Conservation (phyloP, 2,797 vertebrate species). For the Rhincodon typus region DNA sequence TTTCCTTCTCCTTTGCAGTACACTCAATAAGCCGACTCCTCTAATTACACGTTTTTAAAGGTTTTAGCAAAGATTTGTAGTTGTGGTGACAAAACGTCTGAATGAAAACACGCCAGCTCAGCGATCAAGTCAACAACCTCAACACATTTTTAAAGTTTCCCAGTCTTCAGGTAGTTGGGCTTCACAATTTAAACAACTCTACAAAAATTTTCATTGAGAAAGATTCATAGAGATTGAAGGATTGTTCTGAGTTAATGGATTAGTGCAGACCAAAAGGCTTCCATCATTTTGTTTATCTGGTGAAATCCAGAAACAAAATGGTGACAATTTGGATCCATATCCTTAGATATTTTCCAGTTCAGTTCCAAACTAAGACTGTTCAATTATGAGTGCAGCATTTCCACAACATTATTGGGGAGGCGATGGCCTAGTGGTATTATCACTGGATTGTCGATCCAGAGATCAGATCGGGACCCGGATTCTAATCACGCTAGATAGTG, state of each 20-base stretch:
- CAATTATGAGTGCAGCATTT: not conserved
- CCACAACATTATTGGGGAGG: not conserved
- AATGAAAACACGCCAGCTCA: too few relatives aligned
- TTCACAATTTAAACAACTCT: not conserved
- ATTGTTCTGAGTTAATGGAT: not conserved
- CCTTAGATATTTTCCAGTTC: not conserved
- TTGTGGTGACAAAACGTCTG: too few relatives aligned
- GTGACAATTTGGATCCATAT: too few relatives aligned
- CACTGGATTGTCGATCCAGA: too few relatives aligned
- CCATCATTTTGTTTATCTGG: not conserved
- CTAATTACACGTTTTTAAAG: not conserved
- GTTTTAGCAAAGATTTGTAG: too few relatives aligned
- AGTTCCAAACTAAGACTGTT: not conserved
- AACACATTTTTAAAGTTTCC: not conserved
- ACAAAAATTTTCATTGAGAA: not conserved
- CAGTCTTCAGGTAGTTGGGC: not conserved
- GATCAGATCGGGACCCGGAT: too few relatives aligned
- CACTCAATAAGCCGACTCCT: not conserved
- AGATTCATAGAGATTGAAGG: not conserved
- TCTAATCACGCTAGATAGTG: too few relatives aligned
- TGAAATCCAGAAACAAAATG: not conserved
- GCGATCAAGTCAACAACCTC: too few relatives aligned
- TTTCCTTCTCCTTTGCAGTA: not conserved
- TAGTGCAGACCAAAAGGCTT: not conserved
- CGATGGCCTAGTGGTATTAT: too few relatives aligned